Percentiles rank a stretch among this genome's conserved stretches.
phyloP scores from a whole-genome alignment of 2,888 invertebrate species.

The Caenorhabditis sp. region DNA sequence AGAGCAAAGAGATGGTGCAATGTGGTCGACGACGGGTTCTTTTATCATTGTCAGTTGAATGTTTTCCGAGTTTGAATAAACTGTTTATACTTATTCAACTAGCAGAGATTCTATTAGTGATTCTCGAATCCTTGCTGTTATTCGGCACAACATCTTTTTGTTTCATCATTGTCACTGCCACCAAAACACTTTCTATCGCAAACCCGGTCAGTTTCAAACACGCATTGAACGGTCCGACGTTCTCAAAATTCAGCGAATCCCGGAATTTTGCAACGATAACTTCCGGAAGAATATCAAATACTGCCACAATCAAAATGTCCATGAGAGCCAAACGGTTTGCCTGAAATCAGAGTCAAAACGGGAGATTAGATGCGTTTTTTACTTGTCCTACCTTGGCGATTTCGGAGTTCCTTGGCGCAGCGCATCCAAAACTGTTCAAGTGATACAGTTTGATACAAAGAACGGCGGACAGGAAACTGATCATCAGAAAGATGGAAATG shows the following conservation, averaged over 20 bases:
- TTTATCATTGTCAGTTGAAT: background rate
- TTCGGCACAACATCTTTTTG: background rate
- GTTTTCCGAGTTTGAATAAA: background rate
- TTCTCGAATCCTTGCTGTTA: background rate
- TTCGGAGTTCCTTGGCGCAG: background rate
- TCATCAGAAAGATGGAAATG: background rate
- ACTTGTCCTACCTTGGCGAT: background rate
- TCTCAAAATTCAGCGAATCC: background rate
- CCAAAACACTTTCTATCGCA: constrained; percentile 4
- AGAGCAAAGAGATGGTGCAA: background rate
- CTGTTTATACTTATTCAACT: constrained; percentile 5
- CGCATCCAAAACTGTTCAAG: background rate
- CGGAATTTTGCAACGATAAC: background rate
- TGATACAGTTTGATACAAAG: background rate
- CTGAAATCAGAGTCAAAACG: constrained; percentile 9
- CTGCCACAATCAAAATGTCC: background rate
- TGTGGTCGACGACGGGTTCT: constrained; percentile 39
- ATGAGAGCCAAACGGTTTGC: constrained; percentile 27
- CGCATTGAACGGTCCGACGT: constrained; percentile 7
- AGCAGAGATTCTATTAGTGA: constrained; percentile 16
- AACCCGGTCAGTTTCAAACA: background rate
- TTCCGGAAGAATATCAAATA: constrained; percentile 2
- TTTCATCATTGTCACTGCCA: background rate
- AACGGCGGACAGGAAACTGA: background rate
- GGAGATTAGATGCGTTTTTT: too few species aligned